Evolutionary conservation across 2,113 vertebrate genomes (phyloP).

Genomic region (Perccottus glenii): DNA sequence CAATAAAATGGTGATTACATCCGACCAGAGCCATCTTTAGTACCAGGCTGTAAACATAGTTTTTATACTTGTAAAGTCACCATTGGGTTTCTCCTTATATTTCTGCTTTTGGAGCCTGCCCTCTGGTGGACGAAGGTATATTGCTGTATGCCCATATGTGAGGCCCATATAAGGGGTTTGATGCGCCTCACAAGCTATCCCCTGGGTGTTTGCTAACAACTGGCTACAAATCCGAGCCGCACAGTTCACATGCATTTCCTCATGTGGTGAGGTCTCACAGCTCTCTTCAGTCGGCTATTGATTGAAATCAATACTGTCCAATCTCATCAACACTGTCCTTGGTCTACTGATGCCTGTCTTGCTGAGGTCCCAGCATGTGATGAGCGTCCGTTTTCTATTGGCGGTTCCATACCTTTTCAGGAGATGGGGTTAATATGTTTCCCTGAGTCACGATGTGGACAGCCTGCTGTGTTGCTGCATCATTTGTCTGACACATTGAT

Average conservation of each 20-base stretch:
- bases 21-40: no score
- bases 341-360: constrained; percentile 37
- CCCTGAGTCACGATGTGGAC: constrained; percentile 38
- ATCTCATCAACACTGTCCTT: constrained; percentile 71
- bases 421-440: constrained; percentile 61
- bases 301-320: constrained; percentile 73
- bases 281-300: constrained; percentile 51
- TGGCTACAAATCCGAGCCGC: constrained; percentile 20
- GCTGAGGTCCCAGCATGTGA: constrained; percentile 38
- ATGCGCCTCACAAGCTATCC: constrained; percentile 25
- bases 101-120: no score
- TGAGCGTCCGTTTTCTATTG: constrained; percentile 48
- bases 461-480: constrained; percentile 40
- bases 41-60: no score
- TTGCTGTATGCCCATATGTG: no score
- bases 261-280: constrained; percentile 45
- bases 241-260: constrained; percentile 57
- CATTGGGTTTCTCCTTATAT: no score
- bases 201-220: constrained; percentile 42
- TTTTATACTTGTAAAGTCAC: no score
- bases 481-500: constrained; percentile 60
- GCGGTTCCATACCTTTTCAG: constrained; percentile 51
- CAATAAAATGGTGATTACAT: no score
- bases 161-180: no score
- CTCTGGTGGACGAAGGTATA: no score